Conservation (phyloP, 2,888 invertebrate genomes). For the Spodoptera exigua region DNA sequence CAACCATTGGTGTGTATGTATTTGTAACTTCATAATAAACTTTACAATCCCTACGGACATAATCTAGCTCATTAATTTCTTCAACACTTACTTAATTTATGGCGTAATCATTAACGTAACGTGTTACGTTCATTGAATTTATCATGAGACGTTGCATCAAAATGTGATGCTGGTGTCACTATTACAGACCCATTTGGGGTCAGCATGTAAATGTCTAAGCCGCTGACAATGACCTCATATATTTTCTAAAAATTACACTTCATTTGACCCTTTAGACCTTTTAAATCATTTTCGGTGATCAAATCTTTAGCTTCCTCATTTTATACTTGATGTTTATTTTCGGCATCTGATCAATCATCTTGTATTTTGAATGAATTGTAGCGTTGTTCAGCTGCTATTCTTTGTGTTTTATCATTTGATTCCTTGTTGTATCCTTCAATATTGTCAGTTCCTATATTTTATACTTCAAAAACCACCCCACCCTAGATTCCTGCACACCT, state of each 20-base stretch:
- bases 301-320: no score
- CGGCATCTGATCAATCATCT: no score
- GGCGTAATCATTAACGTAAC: constrained; percentile 42
- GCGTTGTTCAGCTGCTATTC: no score
- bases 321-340: no score
- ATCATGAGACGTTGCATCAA: constrained; percentile 39
- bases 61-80: constrained; percentile 44
- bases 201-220: constrained; percentile 2
- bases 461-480: constrained; percentile 12
- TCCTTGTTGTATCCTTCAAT: neutral
- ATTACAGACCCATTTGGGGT: constrained; percentile 12
- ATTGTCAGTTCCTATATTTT: neutral
- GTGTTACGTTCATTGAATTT: constrained; percentile 42
- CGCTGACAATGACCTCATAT: no score
- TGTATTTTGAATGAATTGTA: no score
- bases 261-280: no score
- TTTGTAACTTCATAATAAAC: constrained; percentile 36
- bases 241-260: no score
- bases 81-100: constrained; percentile 53
- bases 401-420: neutral
- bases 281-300: no score
- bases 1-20: constrained; percentile 19
- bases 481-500: constrained; percentile 28
- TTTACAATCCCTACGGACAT: constrained; percentile 29
- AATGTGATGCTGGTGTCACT: constrained; percentile 25